These are phyloP conservation scores for Cecidostiba fungosa DNA, from an alignment of 2,888 invertebrate species.

Conservation along the genomic window DNA sequence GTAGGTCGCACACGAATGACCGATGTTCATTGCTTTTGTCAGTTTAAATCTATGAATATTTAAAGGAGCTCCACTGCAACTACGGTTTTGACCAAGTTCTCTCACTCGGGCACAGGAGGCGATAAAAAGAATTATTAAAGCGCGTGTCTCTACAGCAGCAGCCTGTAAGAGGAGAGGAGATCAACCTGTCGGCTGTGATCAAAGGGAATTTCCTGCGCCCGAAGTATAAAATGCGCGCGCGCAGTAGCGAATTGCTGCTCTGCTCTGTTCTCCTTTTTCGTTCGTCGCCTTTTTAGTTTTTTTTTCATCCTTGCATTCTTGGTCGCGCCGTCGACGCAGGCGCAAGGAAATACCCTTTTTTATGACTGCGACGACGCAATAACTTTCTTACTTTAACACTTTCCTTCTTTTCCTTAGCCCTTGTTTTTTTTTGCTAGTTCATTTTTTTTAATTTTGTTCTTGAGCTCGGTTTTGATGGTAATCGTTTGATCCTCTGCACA, in stretches of 20 bases:
- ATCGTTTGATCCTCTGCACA: not conserved
- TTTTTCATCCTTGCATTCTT: constrained; percentile 59
- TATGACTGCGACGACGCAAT: constrained; percentile 58
- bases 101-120: constrained; percentile 34
- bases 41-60: constrained; percentile 58
- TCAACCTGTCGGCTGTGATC: constrained; percentile 66
- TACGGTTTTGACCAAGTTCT: constrained; percentile 56
- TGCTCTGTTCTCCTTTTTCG: constrained; percentile 23
- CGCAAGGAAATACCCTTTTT: constrained; percentile 60
- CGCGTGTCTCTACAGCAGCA: constrained; percentile 62
- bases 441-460: not conserved
- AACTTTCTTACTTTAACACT: constrained; percentile 63
- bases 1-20: not conserved
- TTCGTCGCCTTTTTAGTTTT: constrained; percentile 5
- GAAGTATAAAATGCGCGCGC: constrained; percentile 50
- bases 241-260: constrained; percentile 46
- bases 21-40: constrained; percentile 53
- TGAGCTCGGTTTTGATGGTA: not conserved
- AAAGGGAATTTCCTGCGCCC: constrained; percentile 66
- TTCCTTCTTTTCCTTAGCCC: constrained; percentile 26
- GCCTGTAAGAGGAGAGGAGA: constrained; percentile 50
- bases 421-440: constrained; percentile 38
- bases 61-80: constrained; percentile 12
- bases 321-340: constrained; percentile 21
- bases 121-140: constrained; percentile 76